Base-by-base conservation (phyloP, 2,888 invertebrate genomes). In the Orgyia antiqua region DNA sequence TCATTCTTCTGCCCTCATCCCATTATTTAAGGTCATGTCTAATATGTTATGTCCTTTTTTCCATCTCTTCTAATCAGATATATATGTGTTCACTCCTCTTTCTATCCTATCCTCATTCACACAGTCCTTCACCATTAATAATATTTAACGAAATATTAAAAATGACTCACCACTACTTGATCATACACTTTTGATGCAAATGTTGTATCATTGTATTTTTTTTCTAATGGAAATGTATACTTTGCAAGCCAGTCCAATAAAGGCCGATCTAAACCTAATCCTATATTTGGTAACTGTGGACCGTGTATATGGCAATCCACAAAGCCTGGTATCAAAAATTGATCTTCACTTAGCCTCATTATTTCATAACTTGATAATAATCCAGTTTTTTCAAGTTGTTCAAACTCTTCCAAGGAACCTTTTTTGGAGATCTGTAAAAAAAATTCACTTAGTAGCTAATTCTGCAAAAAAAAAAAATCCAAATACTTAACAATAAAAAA, bases 281-380 rank as follows among this genome's bases (percentile, higher is more conserved):
- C 97, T 33, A 92, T 83, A 73, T 97, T 96, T 0, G 95, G 94
- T 52, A 93, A 93, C 74, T 97, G 97, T 0, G 95, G 92, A 0
- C 95, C 96, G 80, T 97, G 97, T 6, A 94, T 93, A 65, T 97
- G 97, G 11, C 94, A 93, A 71, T 97, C 97, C 2, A 97, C 88
- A 37, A 97, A 89, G 0, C 97, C 97, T 0, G 97, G 97, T 67
- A 96, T 91, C 8, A 97, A 66, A 59, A 97, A 92, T 71, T 94
- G 92, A 27, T 75, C 70, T 3, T 53, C 33, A 5, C 29, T 40
- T 20, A 86, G 38, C 4, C 56, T 40, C 7, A 65, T 54, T 10
- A 73, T 40, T 36, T 52, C 54, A 42, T 36, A 66, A 21, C 49
- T 60, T 28, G 29, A 50, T 32, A 63, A 70, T 19, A 24, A 52